Evolutionary conservation across 2,797 vertebrate genomes (phyloP), one percentile per base, ranked within the genome.

Genomic region (Arremon aurantiirostris): DNA sequence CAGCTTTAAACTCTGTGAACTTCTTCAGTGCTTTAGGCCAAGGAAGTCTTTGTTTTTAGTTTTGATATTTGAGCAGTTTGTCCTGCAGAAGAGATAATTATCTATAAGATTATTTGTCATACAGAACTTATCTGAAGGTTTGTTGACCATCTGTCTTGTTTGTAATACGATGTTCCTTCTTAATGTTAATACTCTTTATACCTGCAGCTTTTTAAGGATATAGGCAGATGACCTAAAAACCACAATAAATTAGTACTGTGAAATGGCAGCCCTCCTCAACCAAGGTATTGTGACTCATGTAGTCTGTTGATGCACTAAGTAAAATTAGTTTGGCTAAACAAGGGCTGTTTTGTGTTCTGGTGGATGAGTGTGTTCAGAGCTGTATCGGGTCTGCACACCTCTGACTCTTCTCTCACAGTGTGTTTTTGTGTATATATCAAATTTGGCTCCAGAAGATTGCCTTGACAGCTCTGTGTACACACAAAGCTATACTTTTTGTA

Each of bases 181-280:
- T 85, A 52, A 70, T 5, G 27, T 66, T 94, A 73, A 77, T 84
- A 23, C 30, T 71, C 37, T 55, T 59, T 77, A 57, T 85, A 87
- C 68, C 57, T 89, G 50, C 39, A 89, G 0, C 82, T 82, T 92
- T 91, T 82, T 60, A 73, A 87, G 60, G 69, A 23, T 85, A 12
- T 42, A 75, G 53, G 60, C 44, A 85, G 71, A 53, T 93, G 86
- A 93, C 71, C 83, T 84, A 66, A 83, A 94, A 82, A 14, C 8
- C 56, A 50, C 68, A 80, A 8, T 86, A 69, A 82, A 77, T 85
- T 70, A 92, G 52, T 79, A 35, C 22, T 73, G 0, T 39, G 81
- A 90, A 72, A 46, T 87, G 49, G 30, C 37, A 91, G 46, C 22
- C 27, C n/a, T 92, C 21, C 34, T 71, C 53, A 59, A 0, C 44